Conservation (phyloP, 2,797 vertebrate genomes). For the Mergus octosetaceus region DNA sequence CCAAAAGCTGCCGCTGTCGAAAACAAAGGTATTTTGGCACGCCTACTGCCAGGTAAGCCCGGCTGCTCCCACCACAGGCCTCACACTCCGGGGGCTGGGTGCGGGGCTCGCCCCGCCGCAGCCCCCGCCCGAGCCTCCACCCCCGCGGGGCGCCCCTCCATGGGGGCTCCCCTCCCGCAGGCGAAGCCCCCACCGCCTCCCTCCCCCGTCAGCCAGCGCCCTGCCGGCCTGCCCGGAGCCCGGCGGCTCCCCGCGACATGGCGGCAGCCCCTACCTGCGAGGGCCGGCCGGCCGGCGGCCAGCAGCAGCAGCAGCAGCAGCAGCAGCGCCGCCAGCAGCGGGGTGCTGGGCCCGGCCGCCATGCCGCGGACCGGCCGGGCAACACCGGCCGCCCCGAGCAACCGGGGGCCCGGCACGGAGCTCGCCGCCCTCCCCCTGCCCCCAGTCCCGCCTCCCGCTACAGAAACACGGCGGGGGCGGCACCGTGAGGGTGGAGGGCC, state of each 20-base stretch:
- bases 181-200: neutral
- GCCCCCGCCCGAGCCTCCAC: neutral
- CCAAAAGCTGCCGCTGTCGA: neutral
- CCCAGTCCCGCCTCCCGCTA: neutral
- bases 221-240: neutral
- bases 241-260: neutral
- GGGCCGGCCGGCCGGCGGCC: neutral
- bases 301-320: neutral
- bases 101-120: no score
- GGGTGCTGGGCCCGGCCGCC: neutral
- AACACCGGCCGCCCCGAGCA: neutral
- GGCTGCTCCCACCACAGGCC: neutral
- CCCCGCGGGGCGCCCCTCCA: no score
- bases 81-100: neutral
- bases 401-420: fast-evolving
- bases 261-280: conserved; percentile 19
- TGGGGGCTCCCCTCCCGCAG: neutral
- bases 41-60: neutral
- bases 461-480: neutral
- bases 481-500: fast-evolving
- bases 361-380: neutral
- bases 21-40: no score
- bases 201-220: neutral
- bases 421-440: neutral
- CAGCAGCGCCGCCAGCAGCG: neutral